phyloP scores from a whole-genome alignment of 2,888 invertebrate genomes.

The Eupithecia vulgata region DNA sequence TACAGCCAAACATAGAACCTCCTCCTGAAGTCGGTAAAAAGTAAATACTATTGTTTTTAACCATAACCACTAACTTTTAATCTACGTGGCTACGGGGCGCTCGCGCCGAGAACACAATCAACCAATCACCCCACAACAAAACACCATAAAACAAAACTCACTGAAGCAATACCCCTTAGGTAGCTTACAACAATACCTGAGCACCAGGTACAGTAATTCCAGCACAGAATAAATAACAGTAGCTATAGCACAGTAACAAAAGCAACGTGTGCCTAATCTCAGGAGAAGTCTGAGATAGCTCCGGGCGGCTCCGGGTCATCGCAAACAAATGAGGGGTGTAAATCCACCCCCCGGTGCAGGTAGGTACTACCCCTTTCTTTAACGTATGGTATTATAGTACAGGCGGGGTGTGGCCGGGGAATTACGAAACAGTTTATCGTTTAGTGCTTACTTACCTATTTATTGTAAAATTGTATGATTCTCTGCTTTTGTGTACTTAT shows the following conservation, averaged over 20 bases:
- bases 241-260: neutral
- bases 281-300: slow-evolving; percentile 75
- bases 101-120: neutral
- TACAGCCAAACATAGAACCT: no score
- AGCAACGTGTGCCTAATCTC: slow-evolving; percentile 52
- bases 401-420: slow-evolving; percentile 5
- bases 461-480: neutral
- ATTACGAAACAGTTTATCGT: slow-evolving; percentile 33
- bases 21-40: no score
- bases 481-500: neutral
- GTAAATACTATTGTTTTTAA: neutral
- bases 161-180: slow-evolving; percentile 9
- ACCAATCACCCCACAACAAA: slow-evolving; percentile 7
- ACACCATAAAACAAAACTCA: slow-evolving; percentile 13
- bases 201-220: slow-evolving; percentile 2
- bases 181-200: slow-evolving; percentile 10
- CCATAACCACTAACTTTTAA: neutral
- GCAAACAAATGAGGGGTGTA: slow-evolving; percentile 88
- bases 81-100: neutral
- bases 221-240: slow-evolving; percentile 1
- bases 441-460: neutral
- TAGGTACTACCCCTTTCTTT: slow-evolving; percentile 17
- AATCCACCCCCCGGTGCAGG: slow-evolving; percentile 73
- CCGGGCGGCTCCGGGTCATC: slow-evolving; percentile 81
- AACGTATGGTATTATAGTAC: slow-evolving; percentile 6